Base-by-base conservation (phyloP, 2,113 vertebrate genomes). In the Connochaetes taurinus region DNA sequence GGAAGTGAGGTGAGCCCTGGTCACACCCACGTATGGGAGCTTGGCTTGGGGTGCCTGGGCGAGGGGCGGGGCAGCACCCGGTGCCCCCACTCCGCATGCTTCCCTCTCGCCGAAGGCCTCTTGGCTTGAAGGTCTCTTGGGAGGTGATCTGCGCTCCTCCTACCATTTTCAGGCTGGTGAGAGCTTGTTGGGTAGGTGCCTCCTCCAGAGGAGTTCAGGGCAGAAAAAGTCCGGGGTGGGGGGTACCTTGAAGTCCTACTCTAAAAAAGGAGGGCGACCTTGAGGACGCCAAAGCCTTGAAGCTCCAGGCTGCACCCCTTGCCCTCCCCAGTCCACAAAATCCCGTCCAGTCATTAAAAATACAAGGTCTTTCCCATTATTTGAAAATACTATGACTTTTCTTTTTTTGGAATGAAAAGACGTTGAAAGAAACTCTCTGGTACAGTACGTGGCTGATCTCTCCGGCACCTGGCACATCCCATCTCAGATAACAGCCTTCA, bases 401-500 rank as follows among this genome's bases (percentile, higher is more conserved):
- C 57, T 50, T 71, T 21, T 62, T 89, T 90, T 62, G 0, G 64
- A 23, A 50, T 45, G 36, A 76, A 90, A 94, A 52, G 31, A 19
- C 1, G 45, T 7, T 78, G 36, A 97, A 94, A 57, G 84, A 55
- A 95, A 85, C 95, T 71, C 64, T 23, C 53, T 33, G 1, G 84
- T 21, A 50, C 89, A 93, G 84, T 85, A 60, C 50, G 60, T 80
- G 55, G 6, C 88, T 95, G 93, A 89, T 95, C 97, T 83, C 62
- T 88, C 43, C 21, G 62, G 92, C 6, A 33, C 90, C 6, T 25
- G 25, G 13, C 97, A 50, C 94, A 96, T 27, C 92, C 87, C 97
- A n/a, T 82, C 98, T 80, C 95, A 94, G 95, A 93, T 78, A 98
- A 97, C 89, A 97, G 92, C 96, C 96, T 96, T 98, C 98, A 97